Percentiles rank a stretch among this genome's conserved stretches.
Evolutionary conservation across 2,888 invertebrate genomes (phyloP).

Genomic region (Noctua comes): DNA sequence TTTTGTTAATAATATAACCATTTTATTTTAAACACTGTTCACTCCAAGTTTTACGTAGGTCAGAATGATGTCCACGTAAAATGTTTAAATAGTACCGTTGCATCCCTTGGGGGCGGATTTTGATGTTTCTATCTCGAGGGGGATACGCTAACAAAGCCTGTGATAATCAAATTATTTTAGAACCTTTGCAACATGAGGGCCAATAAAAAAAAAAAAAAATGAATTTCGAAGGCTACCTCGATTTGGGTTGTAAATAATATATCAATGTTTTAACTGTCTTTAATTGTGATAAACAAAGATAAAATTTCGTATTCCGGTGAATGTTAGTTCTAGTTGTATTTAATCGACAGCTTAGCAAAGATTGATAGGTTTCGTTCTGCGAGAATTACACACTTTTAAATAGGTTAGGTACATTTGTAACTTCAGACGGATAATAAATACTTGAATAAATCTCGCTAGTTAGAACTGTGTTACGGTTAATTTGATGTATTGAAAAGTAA

Average conservation of each 20-base stretch:
- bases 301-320: constrained; percentile 28
- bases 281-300: not conserved
- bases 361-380: constrained; percentile 30
- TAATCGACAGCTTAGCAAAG: constrained; percentile 33
- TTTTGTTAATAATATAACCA: not conserved
- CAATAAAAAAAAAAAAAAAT: not conserved
- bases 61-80: not conserved
- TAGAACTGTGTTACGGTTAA: constrained; percentile 5
- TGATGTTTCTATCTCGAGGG: not conserved
- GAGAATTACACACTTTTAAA: constrained; percentile 41
- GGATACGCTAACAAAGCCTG: not conserved
- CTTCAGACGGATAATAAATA: constrained; percentile 13
- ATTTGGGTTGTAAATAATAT: not conserved
- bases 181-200: not conserved
- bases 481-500: constrained; percentile 32
- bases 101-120: too few species aligned
- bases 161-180: not conserved
- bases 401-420: constrained; percentile 42
- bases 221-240: not conserved
- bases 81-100: too few species aligned
- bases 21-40: not conserved
- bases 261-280: not conserved
- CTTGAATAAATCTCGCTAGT: constrained; percentile 17
- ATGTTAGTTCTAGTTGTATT: constrained; percentile 15
- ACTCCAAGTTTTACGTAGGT: not conserved